These are phyloP conservation scores for Gavialis gangeticus DNA, from an alignment of 2,113 vertebrate species.

Conservation along the genomic window DNA sequence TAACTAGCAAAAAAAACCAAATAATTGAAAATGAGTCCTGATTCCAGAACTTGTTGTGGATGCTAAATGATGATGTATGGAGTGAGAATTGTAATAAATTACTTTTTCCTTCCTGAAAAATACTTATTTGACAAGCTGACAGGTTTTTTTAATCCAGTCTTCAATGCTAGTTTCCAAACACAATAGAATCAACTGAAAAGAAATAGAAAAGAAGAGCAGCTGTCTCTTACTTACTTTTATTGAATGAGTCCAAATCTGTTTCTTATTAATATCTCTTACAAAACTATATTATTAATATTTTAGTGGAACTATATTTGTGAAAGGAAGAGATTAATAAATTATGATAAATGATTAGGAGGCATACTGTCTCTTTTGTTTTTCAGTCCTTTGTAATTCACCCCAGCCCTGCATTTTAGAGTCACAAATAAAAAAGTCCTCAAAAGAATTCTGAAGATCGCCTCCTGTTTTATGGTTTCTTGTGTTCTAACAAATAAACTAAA, in stretches of 20 bases:
- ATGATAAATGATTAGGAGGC: background rate
- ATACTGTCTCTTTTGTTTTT: background rate
- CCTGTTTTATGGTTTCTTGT: conserved; percentile 7
- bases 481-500: background rate
- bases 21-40: background rate
- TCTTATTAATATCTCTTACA: background rate
- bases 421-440: background rate
- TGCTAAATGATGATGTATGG: background rate
- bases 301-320: background rate
- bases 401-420: background rate
- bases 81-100: background rate
- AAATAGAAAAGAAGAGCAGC: background rate
- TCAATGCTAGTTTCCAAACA: background rate
- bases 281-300: fast-evolving
- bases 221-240: background rate
- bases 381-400: conserved; percentile 12
- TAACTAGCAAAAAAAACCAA: background rate
- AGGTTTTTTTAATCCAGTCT: background rate
- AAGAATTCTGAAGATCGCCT: conserved; percentile 1
- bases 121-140: background rate
- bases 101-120: background rate
- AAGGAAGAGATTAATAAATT: background rate
- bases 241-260: background rate
- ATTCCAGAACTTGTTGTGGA: background rate
- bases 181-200: background rate